A percentile compares a stretch with the other conserved stretches of the same genome.
Evolutionary conservation across 2,888 invertebrate genomes (phyloP).

Genomic region (Eledone cirrhosa): DNA sequence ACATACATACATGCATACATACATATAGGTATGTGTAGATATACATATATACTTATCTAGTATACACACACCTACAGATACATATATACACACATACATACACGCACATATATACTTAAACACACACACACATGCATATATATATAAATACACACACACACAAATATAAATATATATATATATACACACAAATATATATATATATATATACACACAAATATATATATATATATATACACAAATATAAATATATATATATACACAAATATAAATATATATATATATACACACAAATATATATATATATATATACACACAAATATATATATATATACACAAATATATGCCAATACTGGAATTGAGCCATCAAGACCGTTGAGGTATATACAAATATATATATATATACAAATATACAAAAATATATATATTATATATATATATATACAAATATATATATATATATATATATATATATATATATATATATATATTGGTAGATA

Average conservation of each 20-base stretch:
- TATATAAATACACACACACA: constrained; percentile 1
- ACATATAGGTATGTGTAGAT: too few species aligned
- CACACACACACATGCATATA: not conserved
- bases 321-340: not conserved
- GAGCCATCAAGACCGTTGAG: too few species aligned
- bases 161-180: too few species aligned
- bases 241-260: too few species aligned
- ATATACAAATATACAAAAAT: not conserved
- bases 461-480: not conserved
- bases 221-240: constrained; percentile 9
- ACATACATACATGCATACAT: too few species aligned
- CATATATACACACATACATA: not conserved
- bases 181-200: not conserved
- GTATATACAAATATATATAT: too few species aligned
- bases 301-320: not conserved
- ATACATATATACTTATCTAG: not conserved
- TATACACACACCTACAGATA: constrained; percentile 7
- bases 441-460: constrained; percentile 22
- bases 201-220: not conserved
- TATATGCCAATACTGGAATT: too few species aligned
- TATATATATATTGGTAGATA: not conserved
- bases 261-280: not conserved
- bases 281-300: not conserved
- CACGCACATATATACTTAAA: not conserved
- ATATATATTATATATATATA: constrained; percentile 7